Percentiles rank a stretch among this genome's conserved stretches.
Evolutionary conservation across 2,797 vertebrate genomes (phyloP).

Genomic region (Cichlasoma orientale): DNA sequence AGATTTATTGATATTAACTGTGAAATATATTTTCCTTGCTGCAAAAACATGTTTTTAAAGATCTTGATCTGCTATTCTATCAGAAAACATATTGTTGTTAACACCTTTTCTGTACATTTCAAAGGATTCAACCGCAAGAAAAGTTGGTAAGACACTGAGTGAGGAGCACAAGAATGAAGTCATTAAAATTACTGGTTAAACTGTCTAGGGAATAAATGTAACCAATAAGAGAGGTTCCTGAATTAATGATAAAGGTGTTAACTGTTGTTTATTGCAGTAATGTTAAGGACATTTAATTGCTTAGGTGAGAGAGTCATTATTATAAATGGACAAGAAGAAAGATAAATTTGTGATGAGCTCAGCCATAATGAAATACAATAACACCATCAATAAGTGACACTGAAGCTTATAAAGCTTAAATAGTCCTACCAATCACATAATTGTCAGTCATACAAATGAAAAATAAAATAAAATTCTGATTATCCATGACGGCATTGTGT

Average conservation of each 20-base stretch:
- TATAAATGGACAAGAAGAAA: slow-evolving; percentile 28
- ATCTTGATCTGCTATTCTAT: not conserved
- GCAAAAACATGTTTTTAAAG: not conserved
- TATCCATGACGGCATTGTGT: not conserved
- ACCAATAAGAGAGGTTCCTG: slow-evolving; percentile 29
- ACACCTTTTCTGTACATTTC: not conserved
- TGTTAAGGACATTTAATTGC: slow-evolving; percentile 33
- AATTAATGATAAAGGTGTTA: slow-evolving; percentile 41
- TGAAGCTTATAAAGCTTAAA: slow-evolving; percentile 6
- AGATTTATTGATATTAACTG: slow-evolving; percentile 9
- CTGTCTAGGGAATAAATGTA: slow-evolving; percentile 26
- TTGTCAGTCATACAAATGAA: not conserved
- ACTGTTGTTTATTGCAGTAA: slow-evolving; percentile 32
- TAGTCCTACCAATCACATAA: not conserved
- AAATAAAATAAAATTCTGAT: not conserved
- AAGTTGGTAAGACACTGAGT: not conserved
- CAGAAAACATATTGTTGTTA: not conserved
- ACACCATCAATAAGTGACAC: slow-evolving; percentile 18
- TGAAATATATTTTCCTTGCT: slow-evolving; percentile 6
- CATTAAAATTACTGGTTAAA: slow-evolving; percentile 30
- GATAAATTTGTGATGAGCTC: slow-evolving; percentile 26
- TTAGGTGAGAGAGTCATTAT: slow-evolving; percentile 25
- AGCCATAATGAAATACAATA: slow-evolving; percentile 17
- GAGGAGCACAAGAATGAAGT: not conserved
- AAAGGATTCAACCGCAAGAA: not conserved